These are phyloP conservation scores for Psophia crepitans DNA, from an alignment of 2,113 vertebrate genomes.

Conservation along the genomic window DNA sequence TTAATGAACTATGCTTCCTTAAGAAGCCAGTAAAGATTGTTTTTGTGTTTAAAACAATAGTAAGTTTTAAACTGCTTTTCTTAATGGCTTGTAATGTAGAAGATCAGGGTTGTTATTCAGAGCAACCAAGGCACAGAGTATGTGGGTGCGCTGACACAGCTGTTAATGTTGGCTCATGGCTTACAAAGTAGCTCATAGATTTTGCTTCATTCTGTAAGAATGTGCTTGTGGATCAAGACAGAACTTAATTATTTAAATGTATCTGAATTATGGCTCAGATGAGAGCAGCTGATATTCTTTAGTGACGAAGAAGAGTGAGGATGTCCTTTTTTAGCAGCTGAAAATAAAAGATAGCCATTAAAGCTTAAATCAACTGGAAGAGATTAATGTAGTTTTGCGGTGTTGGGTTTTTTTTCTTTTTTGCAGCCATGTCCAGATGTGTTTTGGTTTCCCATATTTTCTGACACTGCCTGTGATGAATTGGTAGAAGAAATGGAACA, in stretches of 20 bases:
- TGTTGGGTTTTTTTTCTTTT: no score
- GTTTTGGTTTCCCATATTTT: constrained; percentile 97
- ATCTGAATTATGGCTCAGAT: neutral
- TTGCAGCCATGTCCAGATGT: constrained; percentile 96
- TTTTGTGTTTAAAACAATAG: neutral
- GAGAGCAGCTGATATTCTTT: neutral
- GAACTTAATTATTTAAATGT: neutral
- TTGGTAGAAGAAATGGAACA: constrained; percentile 95
- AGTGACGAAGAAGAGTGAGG: neutral
- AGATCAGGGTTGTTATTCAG: neutral
- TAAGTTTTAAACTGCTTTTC: neutral
- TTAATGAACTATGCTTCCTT: neutral
- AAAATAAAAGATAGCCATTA: neutral
- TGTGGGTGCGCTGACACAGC: neutral
- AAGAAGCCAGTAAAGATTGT: neutral
- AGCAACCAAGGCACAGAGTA: neutral
- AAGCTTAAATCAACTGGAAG: neutral
- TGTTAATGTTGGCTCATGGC: neutral
- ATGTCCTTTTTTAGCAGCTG: neutral
- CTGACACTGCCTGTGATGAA: constrained; percentile 90
- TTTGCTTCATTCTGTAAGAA: neutral
- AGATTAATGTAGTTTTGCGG: no score
- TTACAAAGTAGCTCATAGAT: neutral
- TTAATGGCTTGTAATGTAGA: neutral
- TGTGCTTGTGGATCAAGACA: neutral